Evolutionary conservation across 2,888 invertebrate species (phyloP), one percentile per base, ranked within the genome.

Genomic region (Dyspetes luteomarginatus): DNA sequence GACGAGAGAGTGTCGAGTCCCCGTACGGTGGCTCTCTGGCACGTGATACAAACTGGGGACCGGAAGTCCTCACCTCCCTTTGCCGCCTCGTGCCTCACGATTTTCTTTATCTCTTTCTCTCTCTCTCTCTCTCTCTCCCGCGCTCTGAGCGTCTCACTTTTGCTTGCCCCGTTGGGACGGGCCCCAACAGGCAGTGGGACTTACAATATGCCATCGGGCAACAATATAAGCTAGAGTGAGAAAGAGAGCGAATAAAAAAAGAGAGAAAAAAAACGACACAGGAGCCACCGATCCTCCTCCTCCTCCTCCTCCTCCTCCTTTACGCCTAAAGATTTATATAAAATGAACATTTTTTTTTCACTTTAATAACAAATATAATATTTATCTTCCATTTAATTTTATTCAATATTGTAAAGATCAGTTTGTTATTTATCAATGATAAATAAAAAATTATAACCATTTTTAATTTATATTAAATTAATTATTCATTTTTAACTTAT

Each of bases 31-130:
- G 90, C 90, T 65, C 73, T 60, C 58, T 90, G 91, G 91, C 91
- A 92, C 91, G 91, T 91, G 91, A 91, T 91, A 90, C 90, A 89
- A 88, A 91, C 73, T 55, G 90, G 88, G 89, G 90, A 90, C 91
- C 91, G 91, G 92, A 91, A 91, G 89, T 83, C 86, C 87, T 88
- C 84, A 86, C 87, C 90, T 88, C 82, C 83, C 82, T 81, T 74
- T 84, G 68, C 72, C 73, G 73, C 79, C 84, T 81, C 84, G 80
- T 82, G 79, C 81, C 75, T 81, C 77, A 76, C 69, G 52, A 55
- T 67, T 82, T 65, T 73, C 76, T 75, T 86, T 19, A 30, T 24
- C 56, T 55, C 30, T 60, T 26, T 50, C 85, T 79, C 71, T 82
- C 86, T 83, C 84, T 85, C 86, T 86, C 87, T 88, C 85, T 88